Percentiles rank a stretch among this genome's conserved stretches.
Evolutionary conservation across 1,140 invertebrate genomes (phyloP).

Genomic region (Metaphire vulgaris): DNA sequence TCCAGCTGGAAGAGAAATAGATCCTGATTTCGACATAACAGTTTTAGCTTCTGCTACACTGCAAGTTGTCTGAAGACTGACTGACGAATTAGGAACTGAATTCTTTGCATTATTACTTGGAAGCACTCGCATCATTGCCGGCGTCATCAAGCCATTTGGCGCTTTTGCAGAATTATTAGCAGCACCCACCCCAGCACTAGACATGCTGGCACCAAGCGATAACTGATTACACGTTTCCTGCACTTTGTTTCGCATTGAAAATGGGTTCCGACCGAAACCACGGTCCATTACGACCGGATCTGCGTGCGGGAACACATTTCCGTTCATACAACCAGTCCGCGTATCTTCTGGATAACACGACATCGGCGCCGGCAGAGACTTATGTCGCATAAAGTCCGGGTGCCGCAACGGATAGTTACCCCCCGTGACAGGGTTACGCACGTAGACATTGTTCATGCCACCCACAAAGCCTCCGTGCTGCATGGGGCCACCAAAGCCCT

Average conservation of each 20-base stretch:
- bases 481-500: neutral
- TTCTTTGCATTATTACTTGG: neutral
- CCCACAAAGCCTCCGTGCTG: neutral
- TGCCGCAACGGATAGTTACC: slow-evolving; percentile 13
- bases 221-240: neutral
- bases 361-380: slow-evolving; percentile 12
- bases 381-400: slow-evolving; percentile 14
- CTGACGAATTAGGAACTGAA: neutral
- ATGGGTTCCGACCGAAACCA: neutral
- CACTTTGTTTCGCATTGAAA: neutral
- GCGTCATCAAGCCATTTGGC: neutral
- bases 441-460: neutral
- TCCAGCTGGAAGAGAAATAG: neutral
- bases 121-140: neutral
- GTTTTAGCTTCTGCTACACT: neutral
- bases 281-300: neutral
- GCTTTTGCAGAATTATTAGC: neutral
- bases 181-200: neutral
- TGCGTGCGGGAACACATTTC: neutral
- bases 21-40: neutral
- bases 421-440: neutral
- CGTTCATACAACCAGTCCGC: neutral
- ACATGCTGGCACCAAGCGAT: neutral
- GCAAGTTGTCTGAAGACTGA: neutral
- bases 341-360: neutral